phyloP scores from a whole-genome alignment of 2,797 vertebrate species.

The Hozukius guyotensis region DNA sequence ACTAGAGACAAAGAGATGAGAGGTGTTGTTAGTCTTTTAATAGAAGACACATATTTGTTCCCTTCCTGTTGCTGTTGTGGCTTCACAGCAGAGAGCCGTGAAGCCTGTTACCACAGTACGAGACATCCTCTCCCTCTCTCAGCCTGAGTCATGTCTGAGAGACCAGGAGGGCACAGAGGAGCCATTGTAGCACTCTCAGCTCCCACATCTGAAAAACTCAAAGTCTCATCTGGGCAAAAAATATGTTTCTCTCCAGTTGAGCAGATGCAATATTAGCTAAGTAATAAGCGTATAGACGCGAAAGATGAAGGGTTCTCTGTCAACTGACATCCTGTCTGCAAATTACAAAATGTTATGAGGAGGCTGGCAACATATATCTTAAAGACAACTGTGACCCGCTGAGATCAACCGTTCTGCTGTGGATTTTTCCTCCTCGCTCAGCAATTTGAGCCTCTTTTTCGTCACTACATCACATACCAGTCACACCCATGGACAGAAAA shows the following conservation, averaged over 20 bases:
- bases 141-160: slow-evolving; percentile 75
- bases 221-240: slow-evolving; percentile 47
- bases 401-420: slow-evolving; percentile 7
- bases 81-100: slow-evolving; percentile 25
- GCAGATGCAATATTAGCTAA: neutral
- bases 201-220: slow-evolving; percentile 52
- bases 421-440: slow-evolving; percentile 35
- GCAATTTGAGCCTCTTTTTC: slow-evolving; percentile 25
- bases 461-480: slow-evolving; percentile 32
- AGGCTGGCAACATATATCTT: neutral
- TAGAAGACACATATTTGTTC: slow-evolving; percentile 6
- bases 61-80: slow-evolving; percentile 36
- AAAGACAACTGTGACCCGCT: slow-evolving; percentile 1
- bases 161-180: slow-evolving; percentile 61
- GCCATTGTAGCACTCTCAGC: slow-evolving; percentile 58
- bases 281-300: neutral
- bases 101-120: slow-evolving; percentile 23
- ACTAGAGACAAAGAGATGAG: neutral
- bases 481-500: slow-evolving; percentile 35
- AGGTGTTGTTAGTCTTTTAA: neutral
- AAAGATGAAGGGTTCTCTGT: neutral
- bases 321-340: neutral
- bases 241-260: slow-evolving; percentile 20
- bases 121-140: slow-evolving; percentile 59
- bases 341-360: neutral